Conservation (phyloP, 2,888 invertebrate genomes). For the Euplexia lucipara region DNA sequence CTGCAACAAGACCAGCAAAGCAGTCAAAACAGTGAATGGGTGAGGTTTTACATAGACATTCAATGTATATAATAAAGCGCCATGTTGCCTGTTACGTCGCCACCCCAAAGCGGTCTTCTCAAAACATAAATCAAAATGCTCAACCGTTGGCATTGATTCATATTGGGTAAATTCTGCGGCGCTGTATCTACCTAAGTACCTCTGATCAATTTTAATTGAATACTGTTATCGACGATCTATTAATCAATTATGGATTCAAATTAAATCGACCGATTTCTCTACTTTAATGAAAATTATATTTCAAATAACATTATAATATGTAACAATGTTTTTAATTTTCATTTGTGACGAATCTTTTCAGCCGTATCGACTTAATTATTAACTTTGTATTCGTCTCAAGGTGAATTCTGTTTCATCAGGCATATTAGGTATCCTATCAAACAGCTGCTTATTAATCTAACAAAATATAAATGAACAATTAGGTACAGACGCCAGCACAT, state of each 20-base stretch:
- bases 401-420: no score
- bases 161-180: conserved; percentile 3
- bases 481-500: no score
- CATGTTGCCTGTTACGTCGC: background rate
- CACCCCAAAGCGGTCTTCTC: conserved; percentile 6
- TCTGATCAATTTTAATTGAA: conserved; percentile 39
- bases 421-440: no score
- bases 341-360: no score
- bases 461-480: no score
- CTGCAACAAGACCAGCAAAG: no score
- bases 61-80: background rate
- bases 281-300: conserved; percentile 19
- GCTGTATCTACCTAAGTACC: background rate
- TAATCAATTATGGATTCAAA: conserved; percentile 30
- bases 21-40: background rate
- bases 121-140: conserved; percentile 30
- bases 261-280: background rate
- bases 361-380: no score
- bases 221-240: conserved; percentile 10
- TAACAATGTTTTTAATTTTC: no score
- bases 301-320: background rate
- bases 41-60: conserved; percentile 24
- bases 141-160: conserved; percentile 3
- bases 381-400: no score
- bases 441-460: no score